Conservation (phyloP, 2,888 invertebrate species). For the Heteromurus nitidus region DNA sequence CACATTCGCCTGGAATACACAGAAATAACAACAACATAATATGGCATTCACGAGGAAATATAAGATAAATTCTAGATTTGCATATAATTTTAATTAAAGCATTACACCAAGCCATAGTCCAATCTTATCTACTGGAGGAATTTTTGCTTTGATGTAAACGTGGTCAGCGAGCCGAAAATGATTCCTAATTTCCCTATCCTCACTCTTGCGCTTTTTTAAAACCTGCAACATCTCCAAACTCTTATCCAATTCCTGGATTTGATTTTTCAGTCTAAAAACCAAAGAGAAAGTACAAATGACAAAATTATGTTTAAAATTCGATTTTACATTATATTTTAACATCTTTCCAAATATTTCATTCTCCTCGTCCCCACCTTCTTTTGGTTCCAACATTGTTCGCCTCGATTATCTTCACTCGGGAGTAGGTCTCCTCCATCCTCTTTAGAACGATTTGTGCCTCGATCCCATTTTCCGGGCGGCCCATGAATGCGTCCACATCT, state of each 20-base stretch:
- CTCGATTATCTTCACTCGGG: conserved; percentile 98
- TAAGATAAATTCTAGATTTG: no score
- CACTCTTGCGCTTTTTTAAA: conserved; percentile 86
- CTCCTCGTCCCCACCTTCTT: conserved; percentile 81
- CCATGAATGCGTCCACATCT: conserved; percentile 96
- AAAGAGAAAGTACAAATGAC: background rate
- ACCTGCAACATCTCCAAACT: conserved; percentile 94
- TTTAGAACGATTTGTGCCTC: conserved; percentile 90
- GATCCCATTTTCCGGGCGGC: conserved; percentile 85
- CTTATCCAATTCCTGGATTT: conserved; percentile 95
- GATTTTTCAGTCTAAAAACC: conserved; percentile 82
- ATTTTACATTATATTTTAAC: background rate
- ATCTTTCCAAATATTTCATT: conserved; percentile 15
- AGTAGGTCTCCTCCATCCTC: conserved; percentile 92
- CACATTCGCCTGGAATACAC: conserved; percentile 84
- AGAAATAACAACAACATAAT: no score
- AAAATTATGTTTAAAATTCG: background rate
- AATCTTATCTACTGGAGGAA: conserved; percentile 93
- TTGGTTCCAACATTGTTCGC: conserved; percentile 91
- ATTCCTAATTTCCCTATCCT: conserved; percentile 83
- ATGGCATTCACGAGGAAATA: no score
- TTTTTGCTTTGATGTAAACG: conserved; percentile 88
- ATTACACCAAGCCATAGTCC: conserved; percentile 81
- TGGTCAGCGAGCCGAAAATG: conserved; percentile 95
- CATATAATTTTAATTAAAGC: conserved; percentile 66